These are phyloP conservation scores for Cepaea hortensis DNA, from an alignment of 2,888 invertebrate genomes.

Conservation along the genomic window DNA sequence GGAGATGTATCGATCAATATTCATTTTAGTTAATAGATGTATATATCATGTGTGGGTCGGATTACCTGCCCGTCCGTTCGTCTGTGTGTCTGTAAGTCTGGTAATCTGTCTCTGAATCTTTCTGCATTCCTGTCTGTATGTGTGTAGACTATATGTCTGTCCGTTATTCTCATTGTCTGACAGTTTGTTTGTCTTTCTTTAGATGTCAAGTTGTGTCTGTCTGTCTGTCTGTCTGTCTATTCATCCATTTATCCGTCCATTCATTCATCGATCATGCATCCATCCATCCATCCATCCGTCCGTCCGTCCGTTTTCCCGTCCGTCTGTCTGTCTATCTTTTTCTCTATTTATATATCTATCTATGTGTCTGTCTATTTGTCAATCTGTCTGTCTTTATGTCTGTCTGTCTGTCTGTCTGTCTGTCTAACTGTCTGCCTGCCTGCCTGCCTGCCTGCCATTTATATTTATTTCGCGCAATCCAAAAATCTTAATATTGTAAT, in stretches of 20 bases:
- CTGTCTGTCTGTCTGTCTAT: neutral
- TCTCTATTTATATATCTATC: neutral
- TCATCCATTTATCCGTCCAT: neutral
- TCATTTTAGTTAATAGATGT: too few relatives aligned
- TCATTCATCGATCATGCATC: neutral
- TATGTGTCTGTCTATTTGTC: neutral
- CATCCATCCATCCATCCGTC: neutral
- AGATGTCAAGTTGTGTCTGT: neutral
- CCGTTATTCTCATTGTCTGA: neutral
- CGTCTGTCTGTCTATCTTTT: neutral
- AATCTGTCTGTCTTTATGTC: too few relatives aligned
- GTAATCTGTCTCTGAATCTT: neutral
- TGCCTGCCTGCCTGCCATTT: too few relatives aligned
- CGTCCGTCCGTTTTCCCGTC: neutral
- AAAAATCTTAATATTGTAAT: too few relatives aligned
- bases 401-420: too few relatives aligned
- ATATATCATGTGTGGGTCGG: too few relatives aligned
- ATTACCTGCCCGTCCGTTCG: neutral
- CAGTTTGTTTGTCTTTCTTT: neutral
- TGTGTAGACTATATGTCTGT: neutral
- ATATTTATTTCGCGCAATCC: too few relatives aligned
- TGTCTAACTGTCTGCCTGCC: too few relatives aligned
- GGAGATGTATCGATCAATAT: too few relatives aligned
- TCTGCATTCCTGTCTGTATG: neutral
- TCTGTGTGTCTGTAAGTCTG: neutral